phyloP scores from a whole-genome alignment of 2,113 vertebrate genomes.

The Esox niger region DNA sequence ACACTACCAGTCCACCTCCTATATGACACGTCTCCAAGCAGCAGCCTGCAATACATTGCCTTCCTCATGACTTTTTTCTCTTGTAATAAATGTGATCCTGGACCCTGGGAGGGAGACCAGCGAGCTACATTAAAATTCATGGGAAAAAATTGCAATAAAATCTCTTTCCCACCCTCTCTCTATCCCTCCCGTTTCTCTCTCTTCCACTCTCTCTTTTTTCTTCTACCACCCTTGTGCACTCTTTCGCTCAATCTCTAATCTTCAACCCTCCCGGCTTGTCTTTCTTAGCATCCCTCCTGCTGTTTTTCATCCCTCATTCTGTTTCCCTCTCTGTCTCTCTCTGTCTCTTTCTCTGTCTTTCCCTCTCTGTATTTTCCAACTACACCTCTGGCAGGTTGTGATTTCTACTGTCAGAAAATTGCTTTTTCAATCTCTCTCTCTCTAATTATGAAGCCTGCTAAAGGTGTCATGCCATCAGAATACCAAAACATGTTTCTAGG shows the following conservation, averaged over 20 bases:
- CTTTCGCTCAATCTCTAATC: constrained; percentile 57
- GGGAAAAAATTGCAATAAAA: constrained; percentile 65
- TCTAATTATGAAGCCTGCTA: constrained; percentile 76
- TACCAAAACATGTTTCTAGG: constrained; percentile 69
- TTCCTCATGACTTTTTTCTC: constrained; percentile 55
- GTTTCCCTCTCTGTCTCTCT: constrained; percentile 42
- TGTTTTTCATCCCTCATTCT: constrained; percentile 72
- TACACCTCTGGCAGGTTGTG: constrained; percentile 77
- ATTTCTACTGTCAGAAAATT: constrained; percentile 79
- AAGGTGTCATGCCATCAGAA: constrained; percentile 73
- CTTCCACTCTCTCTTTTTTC: constrained; percentile 18
- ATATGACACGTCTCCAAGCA: constrained; percentile 50
- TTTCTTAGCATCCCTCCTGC: constrained; percentile 68
- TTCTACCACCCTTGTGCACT: constrained; percentile 53
- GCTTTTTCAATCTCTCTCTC: constrained; percentile 77
- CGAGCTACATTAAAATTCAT: constrained; percentile 75
- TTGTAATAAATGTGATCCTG: constrained; percentile 72
- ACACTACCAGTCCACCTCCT: constrained; percentile 4
- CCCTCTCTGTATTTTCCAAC: constrained; percentile 68
- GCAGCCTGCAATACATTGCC: constrained; percentile 61
- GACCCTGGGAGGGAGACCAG: constrained; percentile 62
- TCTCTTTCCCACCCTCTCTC: neutral
- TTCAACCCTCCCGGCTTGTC: constrained; percentile 62
- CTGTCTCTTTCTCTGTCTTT: constrained; percentile 26
- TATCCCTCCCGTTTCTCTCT: neutral